Conservation (phyloP, 2,113 vertebrate species). For the Corydoras maculifer region DNA sequence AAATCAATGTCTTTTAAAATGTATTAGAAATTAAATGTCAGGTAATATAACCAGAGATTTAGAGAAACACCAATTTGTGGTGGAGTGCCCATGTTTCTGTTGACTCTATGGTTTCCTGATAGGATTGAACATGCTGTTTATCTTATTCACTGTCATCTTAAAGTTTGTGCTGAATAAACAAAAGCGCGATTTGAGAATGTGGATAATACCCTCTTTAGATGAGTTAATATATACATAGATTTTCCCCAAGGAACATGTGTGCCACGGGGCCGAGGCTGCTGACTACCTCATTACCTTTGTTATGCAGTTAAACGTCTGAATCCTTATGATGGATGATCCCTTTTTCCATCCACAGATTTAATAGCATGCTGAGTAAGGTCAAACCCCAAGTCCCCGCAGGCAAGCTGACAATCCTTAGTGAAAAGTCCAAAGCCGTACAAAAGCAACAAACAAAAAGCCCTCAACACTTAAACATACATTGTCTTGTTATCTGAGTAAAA, state of each 20-base stretch:
- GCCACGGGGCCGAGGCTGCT: constrained; percentile 4
- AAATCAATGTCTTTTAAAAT: no score
- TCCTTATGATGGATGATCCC: constrained; percentile 58
- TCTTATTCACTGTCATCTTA: no score
- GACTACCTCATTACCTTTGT: constrained; percentile 50
- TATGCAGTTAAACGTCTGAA: constrained; percentile 51
- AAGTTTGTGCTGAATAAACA: no score
- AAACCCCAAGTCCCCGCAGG: constrained; percentile 25
- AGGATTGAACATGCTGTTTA: no score
- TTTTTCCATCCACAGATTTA: constrained; percentile 40
- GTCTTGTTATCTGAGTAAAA: not conserved
- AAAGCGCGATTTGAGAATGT: no score
- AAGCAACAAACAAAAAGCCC: not conserved
- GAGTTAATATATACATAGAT: constrained; percentile 28
- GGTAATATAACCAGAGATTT: no score
- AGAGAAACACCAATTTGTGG: no score
- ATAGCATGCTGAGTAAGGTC: constrained; percentile 46
- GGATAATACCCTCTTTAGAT: not conserved
- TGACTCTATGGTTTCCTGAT: no score
- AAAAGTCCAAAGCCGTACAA: not conserved
- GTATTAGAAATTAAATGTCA: no score
- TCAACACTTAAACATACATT: not conserved
- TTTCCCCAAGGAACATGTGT: constrained; percentile 50
- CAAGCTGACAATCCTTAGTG: not conserved
- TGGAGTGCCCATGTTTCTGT: no score